Conservation (phyloP, 2,888 invertebrate species). For the Ornithoptera alexandrae region DNA sequence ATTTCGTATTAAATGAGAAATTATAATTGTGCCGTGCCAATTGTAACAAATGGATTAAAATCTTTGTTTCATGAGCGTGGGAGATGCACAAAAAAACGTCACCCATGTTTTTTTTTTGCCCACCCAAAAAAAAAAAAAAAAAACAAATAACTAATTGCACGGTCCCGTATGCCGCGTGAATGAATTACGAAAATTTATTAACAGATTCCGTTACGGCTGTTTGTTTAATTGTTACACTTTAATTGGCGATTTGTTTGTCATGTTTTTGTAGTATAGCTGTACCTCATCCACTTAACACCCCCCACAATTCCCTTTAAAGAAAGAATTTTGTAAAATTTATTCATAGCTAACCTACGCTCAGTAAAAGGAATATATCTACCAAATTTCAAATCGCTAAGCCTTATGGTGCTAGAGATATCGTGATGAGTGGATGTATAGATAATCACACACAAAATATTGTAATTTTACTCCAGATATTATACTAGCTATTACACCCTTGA, state of each 20-base stretch:
- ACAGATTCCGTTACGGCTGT: conserved; percentile 28
- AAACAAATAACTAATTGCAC: conserved; percentile 62
- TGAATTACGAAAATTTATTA: conserved; percentile 42
- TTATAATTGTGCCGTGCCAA: conserved; percentile 8
- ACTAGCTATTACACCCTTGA: no score
- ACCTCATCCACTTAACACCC: no score
- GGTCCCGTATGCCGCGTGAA: conserved; percentile 53
- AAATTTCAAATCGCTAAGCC: no score
- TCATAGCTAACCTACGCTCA: no score
- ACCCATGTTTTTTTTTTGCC: conserved; percentile 58
- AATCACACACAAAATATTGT: no score
- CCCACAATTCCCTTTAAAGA: no score
- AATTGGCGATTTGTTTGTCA: conserved; percentile 11
- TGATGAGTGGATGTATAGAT: no score
- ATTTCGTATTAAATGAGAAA: background rate
- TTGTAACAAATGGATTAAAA: conserved; percentile 49
- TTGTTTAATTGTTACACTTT: conserved; percentile 29
- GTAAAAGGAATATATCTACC: no score
- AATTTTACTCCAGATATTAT: no score
- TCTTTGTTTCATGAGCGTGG: conserved; percentile 52
- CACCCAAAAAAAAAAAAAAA: conserved; percentile 51
- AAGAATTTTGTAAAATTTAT: no score
- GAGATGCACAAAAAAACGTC: conserved; percentile 61
- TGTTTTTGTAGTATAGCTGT: background rate
- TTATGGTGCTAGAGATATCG: no score